Conservation (phyloP, 2,888 invertebrate species). For the Acleris emargana region DNA sequence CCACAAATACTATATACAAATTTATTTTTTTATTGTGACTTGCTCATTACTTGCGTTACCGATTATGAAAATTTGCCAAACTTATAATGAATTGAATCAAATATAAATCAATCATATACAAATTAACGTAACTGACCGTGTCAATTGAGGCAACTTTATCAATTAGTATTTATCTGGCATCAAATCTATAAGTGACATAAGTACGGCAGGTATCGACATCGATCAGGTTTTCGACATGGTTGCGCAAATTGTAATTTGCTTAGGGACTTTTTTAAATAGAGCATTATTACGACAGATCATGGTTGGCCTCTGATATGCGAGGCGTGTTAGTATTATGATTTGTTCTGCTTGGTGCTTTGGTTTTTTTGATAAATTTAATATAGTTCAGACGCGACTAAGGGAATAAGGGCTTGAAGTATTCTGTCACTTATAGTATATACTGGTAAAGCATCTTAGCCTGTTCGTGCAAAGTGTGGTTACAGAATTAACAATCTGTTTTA, state of each 20-base stretch:
- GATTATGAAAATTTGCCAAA: constrained; percentile 15
- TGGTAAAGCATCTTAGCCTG: too few species aligned
- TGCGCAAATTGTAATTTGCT: constrained; percentile 54
- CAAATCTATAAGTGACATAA: constrained; percentile 22
- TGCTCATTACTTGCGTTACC: not conserved
- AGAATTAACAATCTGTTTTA: too few species aligned
- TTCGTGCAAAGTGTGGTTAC: too few species aligned
- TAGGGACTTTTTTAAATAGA: constrained; percentile 59
- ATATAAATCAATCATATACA: constrained; percentile 25
- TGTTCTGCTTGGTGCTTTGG: constrained; percentile 22
- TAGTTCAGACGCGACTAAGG: too few species aligned
- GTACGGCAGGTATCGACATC: constrained; percentile 38
- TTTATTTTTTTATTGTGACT: too few species aligned
- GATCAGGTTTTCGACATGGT: constrained; percentile 42
- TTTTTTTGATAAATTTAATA: too few species aligned
- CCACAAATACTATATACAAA: too few species aligned
- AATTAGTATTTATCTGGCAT: constrained; percentile 32
- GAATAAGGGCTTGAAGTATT: too few species aligned
- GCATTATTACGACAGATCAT: constrained; percentile 59
- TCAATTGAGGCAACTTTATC: constrained; percentile 31
- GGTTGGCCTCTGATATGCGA: constrained; percentile 25
- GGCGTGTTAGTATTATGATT: constrained; percentile 8
- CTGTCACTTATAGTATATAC: too few species aligned
- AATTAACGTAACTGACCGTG: constrained; percentile 24
- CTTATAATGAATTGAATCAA: constrained; percentile 25